Percentiles rank a stretch among this genome's conserved stretches.
Evolutionary conservation across 2,113 vertebrate genomes (phyloP).

Genomic region (Xenus cinereus): DNA sequence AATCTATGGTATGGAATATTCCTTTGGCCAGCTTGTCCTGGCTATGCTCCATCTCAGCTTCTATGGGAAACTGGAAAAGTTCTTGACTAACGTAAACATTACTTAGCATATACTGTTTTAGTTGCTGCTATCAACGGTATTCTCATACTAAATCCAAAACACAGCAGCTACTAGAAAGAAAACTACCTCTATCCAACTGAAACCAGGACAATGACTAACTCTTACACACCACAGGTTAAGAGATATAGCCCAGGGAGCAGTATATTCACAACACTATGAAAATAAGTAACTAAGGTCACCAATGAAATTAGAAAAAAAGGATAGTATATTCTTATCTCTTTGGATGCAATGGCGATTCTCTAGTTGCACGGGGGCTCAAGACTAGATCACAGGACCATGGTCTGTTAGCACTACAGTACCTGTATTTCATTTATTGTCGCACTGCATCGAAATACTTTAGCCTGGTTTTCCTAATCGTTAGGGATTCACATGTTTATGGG

Average conservation of each 20-base stretch:
- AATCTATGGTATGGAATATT: not conserved
- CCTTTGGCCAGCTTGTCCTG: not conserved
- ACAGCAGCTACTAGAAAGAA: not conserved
- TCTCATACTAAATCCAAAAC: not conserved
- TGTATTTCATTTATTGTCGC: not conserved
- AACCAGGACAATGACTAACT: not conserved
- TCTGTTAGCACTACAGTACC: not conserved
- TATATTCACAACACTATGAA: not conserved
- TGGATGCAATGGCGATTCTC: not conserved
- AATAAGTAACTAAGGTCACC: not conserved
- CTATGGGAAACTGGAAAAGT: not conserved
- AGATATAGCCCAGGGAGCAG: not conserved
- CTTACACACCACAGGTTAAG: not conserved
- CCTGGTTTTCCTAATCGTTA: not conserved
- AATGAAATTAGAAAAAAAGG: not conserved
- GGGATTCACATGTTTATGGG: not conserved
- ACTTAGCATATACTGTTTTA: not conserved
- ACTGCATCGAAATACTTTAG: not conserved
- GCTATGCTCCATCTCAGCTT: not conserved
- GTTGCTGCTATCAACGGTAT: not conserved
- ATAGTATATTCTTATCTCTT: not conserved
- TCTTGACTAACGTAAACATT: not conserved
- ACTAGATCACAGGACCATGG: not conserved
- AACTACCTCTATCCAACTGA: not conserved
- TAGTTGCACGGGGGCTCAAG: not conserved